A percentile compares a stretch with the other conserved stretches of the same genome.
Conservation (phyloP, 2,113 vertebrate species). For the Campylomormyrus numenius region DNA sequence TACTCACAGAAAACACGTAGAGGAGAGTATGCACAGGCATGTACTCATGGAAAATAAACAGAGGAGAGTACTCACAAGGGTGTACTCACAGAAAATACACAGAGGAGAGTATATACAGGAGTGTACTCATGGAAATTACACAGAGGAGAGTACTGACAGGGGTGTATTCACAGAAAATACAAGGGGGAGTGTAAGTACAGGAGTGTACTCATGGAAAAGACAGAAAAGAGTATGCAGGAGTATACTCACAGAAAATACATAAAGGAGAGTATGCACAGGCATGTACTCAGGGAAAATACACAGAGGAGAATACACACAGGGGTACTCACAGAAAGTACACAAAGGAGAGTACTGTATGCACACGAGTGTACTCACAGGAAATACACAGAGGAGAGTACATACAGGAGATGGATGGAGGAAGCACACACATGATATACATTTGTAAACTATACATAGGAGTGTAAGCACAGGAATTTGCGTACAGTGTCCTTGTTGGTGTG, state of each 20-base stretch:
- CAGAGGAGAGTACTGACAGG: not conserved
- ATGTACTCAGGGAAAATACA: not conserved
- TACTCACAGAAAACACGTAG: not conserved
- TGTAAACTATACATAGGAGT: not conserved
- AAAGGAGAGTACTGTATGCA: not conserved
- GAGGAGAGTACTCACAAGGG: not conserved
- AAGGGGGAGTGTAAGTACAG: not conserved
- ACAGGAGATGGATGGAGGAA: not conserved
- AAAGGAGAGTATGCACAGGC: not conserved
- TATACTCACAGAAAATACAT: not conserved
- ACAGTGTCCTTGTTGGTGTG: not conserved
- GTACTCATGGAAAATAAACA: not conserved
- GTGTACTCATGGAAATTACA: not conserved
- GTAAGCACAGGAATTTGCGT: not conserved
- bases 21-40: not conserved
- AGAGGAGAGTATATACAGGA: not conserved
- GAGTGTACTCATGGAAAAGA: not conserved
- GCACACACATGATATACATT: not conserved
- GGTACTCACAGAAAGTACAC: not conserved
- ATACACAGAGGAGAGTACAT: not conserved
- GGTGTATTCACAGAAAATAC: too few relatives aligned
- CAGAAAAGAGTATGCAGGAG: not conserved
- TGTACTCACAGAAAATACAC: not conserved
- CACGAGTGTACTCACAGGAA: not conserved
- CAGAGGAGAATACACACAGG: not conserved